Base-by-base conservation (phyloP, 2,797 vertebrate genomes). In the Sparidentex hasta region DNA sequence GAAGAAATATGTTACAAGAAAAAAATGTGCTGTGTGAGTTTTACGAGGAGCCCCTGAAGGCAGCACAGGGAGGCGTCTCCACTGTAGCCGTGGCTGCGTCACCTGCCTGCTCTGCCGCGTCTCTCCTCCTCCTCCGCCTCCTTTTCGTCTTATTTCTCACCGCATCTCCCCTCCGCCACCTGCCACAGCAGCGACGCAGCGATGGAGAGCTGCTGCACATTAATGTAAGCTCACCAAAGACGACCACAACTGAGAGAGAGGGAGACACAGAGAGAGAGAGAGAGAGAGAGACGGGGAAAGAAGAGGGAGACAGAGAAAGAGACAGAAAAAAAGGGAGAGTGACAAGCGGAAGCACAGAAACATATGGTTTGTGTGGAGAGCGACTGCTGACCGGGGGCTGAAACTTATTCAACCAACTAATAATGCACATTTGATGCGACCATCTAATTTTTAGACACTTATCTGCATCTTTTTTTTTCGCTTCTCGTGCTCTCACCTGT, bases 11-110 rank as follows among this genome's bases (percentile, higher is more conserved):
- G 5, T 41, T 16, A 2, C 50, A 23, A 2, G n/a, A 54, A 55
- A 21, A 58, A 29, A 56, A 62, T 21, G 29, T 65, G 5, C 3
- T 1, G 29, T 4, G 48, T 14, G 29, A 55, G 47, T 0, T 89
- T 88, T 88, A 74, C 90, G 82, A 74, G 78, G 56, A 41, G 75
- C 76, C 44, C 80, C 4, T 87, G 7, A 93, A 93, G 58, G 91
- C 88, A 92, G 44, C 92, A 90, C 73, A 23, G 71, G 90, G 93
- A 78, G 93, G 94, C 83, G 93, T 92, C 82, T 78, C 90, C 78
- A 79, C 17, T 63, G 82, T 71, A 62, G 68, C 65, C 13, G 82
- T 48, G 66, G 62, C 87, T 85, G 90, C 88, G 79, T 78, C 71
- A 70, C 59, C 78, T 81, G 74, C 65, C 54, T 46, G 54, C 25